A percentile compares a stretch with the other conserved stretches of the same genome.
phyloP scores from a whole-genome alignment of 2,113 vertebrate species.

The Chrysochloris asiatica region DNA sequence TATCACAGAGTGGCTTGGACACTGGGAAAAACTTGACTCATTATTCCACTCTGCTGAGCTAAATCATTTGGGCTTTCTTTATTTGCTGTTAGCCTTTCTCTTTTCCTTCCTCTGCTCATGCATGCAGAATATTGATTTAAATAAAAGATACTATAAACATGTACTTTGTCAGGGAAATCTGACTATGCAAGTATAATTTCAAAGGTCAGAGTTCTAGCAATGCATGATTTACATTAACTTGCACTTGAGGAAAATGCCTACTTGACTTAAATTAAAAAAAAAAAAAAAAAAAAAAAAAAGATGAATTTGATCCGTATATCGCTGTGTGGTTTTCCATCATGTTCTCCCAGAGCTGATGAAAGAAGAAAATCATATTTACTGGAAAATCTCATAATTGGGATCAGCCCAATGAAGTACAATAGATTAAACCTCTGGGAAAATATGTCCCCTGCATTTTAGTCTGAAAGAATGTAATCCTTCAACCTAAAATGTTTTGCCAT shows the following conservation, averaged over 20 bases:
- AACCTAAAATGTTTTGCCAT: not conserved
- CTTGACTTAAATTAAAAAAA: conserved; percentile 16
- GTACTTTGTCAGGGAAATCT: conserved; percentile 70
- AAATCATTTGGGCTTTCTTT: conserved; percentile 68
- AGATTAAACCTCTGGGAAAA: not conserved
- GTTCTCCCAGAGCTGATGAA: conserved; percentile 35
- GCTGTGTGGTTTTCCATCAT: conserved; percentile 43
- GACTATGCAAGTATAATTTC: conserved; percentile 72
- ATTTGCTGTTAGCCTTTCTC: conserved; percentile 73
- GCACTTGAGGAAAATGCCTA: conserved; percentile 55
- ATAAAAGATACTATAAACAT: conserved; percentile 76
- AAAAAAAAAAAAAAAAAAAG: conserved; percentile 7
- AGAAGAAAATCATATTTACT: conserved; percentile 53
- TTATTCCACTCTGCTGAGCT: conserved; percentile 74
- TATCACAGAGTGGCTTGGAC: conserved; percentile 68
- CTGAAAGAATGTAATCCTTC: conserved; percentile 16
- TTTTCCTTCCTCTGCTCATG: conserved; percentile 73
- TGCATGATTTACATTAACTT: conserved; percentile 76
- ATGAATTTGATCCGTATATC: not conserved
- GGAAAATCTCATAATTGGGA: conserved; percentile 14
- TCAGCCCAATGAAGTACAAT: conserved; percentile 4
- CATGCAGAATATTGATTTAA: conserved; percentile 79
- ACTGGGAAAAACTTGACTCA: conserved; percentile 42
- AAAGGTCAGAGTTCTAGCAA: conserved; percentile 70
- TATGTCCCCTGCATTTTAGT: conserved; percentile 23